phyloP scores from a whole-genome alignment of 2,888 invertebrate species.

The Poecilobothrus nobilitatus region DNA sequence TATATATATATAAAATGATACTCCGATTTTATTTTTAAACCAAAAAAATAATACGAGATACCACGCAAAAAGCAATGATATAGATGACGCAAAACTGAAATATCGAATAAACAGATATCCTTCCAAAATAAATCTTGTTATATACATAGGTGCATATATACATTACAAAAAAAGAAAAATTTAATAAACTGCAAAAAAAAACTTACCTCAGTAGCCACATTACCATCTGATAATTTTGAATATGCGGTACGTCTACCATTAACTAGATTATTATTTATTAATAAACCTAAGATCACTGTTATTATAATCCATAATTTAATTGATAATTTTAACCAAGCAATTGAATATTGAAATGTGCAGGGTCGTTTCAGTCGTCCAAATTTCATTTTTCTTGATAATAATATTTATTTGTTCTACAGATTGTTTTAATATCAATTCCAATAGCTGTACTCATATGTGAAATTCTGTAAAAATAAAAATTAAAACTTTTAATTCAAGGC shows the following conservation, averaged over 20 bases:
- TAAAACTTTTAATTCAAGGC: too few species aligned
- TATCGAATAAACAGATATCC: too few species aligned
- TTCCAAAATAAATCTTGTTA: too few species aligned
- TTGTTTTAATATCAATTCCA: not conserved
- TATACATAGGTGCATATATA: too few species aligned
- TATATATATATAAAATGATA: too few species aligned
- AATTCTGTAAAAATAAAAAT: not conserved
- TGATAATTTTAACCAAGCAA: not conserved
- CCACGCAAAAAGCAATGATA: too few species aligned
- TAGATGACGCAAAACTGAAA: too few species aligned
- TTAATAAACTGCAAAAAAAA: not conserved
- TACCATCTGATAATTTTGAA: not conserved
- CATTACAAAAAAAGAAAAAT: too few species aligned
- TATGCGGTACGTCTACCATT: not conserved
- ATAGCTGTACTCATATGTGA: not conserved
- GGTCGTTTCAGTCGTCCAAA: not conserved
- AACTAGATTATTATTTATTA: not conserved
- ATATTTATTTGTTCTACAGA: too few species aligned
- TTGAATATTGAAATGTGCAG: not conserved
- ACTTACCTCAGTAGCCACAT: not conserved
- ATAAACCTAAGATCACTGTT: not conserved
- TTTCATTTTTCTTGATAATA: not conserved
- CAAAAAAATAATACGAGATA: too few species aligned
- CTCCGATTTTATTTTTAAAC: too few species aligned
- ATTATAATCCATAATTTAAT: not conserved